These are phyloP conservation scores for Calameuta pallipes DNA, from an alignment of 2,888 invertebrate species.

Conservation along the genomic window DNA sequence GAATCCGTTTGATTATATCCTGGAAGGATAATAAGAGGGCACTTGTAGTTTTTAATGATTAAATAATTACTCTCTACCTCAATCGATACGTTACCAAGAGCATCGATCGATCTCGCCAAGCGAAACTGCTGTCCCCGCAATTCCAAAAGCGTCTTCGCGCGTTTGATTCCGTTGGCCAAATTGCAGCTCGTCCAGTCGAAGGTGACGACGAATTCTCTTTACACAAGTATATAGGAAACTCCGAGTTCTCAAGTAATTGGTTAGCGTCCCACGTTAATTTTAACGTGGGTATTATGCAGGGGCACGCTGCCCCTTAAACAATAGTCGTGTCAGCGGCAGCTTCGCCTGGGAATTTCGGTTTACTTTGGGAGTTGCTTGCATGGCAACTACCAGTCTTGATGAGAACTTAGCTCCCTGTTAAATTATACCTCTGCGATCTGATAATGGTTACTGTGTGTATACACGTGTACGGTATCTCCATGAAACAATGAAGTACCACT, in stretches of 20 bases:
- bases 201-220: neutral
- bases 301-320: neutral
- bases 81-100: neutral
- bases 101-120: neutral
- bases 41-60: neutral
- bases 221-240: neutral
- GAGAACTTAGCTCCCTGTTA: neutral
- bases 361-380: neutral
- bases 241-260: neutral
- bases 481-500: neutral
- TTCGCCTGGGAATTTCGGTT: neutral
- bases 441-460: neutral
- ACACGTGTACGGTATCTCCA: neutral
- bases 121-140: neutral
- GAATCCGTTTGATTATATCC: neutral
- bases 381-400: neutral
- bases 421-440: neutral
- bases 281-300: neutral
- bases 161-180: neutral
- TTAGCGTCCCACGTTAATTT: neutral
- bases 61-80: neutral
- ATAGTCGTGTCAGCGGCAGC: neutral
- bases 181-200: neutral
- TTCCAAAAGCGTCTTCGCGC: neutral
- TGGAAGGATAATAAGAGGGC: neutral